These are phyloP conservation scores for Tyria jacobaeae DNA, from an alignment of 2,888 invertebrate species.

Conservation along the genomic window DNA sequence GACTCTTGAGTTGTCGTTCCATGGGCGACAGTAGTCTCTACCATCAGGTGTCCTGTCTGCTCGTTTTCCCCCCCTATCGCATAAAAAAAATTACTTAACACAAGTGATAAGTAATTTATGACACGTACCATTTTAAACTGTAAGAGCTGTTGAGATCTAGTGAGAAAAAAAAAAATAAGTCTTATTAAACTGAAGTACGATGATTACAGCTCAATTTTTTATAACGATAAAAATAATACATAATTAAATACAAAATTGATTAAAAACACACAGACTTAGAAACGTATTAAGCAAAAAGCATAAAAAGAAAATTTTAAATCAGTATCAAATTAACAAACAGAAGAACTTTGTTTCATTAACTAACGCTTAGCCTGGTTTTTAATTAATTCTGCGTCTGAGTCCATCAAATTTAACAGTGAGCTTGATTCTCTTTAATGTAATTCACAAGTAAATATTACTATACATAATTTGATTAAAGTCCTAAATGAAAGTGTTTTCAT, in stretches of 20 bases:
- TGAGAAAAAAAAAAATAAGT: no score
- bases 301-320: not conserved
- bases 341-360: constrained; percentile 24
- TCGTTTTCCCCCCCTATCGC: no score
- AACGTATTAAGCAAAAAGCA: not conserved
- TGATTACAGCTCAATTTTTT: no score
- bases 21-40: no score
- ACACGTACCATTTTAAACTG: no score
- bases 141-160: no score
- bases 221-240: no score
- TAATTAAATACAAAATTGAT: not conserved
- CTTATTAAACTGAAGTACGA: no score
- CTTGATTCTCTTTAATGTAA: constrained; percentile 44
- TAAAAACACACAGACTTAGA: not conserved
- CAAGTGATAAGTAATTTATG: no score
- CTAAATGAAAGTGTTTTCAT: constrained; percentile 47
- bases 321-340: constrained; percentile 14
- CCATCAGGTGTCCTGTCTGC: no score
- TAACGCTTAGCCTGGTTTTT: constrained; percentile 33
- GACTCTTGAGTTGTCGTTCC: no score
- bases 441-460: constrained; percentile 52
- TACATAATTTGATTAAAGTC: constrained; percentile 50
- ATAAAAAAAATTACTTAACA: no score
- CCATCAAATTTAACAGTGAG: constrained; percentile 39
- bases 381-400: constrained; percentile 42